phyloP scores from a whole-genome alignment of 2,797 vertebrate species.

The Tamandua tetradactyla region DNA sequence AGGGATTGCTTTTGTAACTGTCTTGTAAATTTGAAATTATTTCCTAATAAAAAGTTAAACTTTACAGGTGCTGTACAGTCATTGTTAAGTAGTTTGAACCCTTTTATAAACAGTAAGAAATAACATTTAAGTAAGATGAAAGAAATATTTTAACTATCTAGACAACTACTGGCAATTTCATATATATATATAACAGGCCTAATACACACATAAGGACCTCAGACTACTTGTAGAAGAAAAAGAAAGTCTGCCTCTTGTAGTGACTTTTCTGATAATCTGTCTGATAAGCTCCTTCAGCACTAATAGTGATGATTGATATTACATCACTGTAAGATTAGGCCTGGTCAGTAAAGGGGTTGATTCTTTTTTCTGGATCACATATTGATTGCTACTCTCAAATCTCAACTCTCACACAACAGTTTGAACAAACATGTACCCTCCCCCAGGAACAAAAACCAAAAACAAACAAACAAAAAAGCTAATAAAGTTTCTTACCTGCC shows the following conservation, averaged over 20 bases:
- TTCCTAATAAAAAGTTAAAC: too few species aligned
- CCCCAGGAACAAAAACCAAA: background rate
- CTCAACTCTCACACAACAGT: conserved; percentile 28
- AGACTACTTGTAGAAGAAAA: background rate
- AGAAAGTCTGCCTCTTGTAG: background rate
- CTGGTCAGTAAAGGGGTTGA: background rate
- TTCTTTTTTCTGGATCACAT: conserved; percentile 15
- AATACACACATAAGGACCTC: background rate
- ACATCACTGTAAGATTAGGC: background rate
- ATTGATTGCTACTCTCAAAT: background rate
- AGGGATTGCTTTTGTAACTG: too few species aligned
- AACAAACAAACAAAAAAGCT: background rate
- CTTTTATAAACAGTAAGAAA: conserved; percentile 30
- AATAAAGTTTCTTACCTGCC: background rate
- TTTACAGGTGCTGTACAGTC: background rate
- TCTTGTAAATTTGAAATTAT: too few species aligned
- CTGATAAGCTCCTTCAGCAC: background rate
- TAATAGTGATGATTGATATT: background rate
- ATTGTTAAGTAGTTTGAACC: background rate
- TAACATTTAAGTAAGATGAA: background rate
- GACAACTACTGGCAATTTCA: background rate
- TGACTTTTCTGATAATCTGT: background rate
- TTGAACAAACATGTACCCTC: background rate
- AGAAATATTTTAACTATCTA: background rate
- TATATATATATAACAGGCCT: background rate